These are phyloP conservation scores for Brenthis daphne DNA, from an alignment of 2,888 invertebrate species.

Conservation along the genomic window DNA sequence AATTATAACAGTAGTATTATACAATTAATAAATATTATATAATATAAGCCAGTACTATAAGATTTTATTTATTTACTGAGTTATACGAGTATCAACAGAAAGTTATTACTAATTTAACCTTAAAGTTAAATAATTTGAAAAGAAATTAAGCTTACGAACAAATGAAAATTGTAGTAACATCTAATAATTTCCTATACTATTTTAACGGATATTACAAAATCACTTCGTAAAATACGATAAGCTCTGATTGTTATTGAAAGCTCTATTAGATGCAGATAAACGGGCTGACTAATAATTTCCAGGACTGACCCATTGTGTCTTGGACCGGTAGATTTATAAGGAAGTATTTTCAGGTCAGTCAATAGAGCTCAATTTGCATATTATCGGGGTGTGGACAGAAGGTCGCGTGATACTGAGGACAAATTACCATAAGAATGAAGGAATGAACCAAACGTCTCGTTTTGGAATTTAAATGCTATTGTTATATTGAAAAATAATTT, in stretches of 20 bases:
- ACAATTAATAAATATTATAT: no score
- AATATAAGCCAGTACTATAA: no score
- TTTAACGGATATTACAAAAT: conserved; percentile 1
- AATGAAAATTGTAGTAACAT: no score
- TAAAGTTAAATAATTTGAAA: no score
- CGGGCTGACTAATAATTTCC: conserved; percentile 15
- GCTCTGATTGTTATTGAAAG: conserved; percentile 14
- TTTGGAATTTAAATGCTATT: conserved; percentile 33
- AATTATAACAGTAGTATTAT: no score
- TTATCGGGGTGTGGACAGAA: conserved; percentile 78
- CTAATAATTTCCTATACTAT: neutral
- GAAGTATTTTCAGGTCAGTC: conserved; percentile 74
- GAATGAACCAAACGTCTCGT: conserved; percentile 67
- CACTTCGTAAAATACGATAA: conserved; percentile 9
- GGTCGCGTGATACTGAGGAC: conserved; percentile 73
- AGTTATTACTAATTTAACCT: no score
- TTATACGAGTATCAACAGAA: no score
- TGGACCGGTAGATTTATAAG: conserved; percentile 53
- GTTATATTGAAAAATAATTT: conserved; percentile 29
- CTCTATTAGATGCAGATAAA: conserved; percentile 9
- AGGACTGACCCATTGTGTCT: conserved; percentile 15
- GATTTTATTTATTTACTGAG: no score
- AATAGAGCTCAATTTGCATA: conserved; percentile 76
- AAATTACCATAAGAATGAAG: conserved; percentile 77
- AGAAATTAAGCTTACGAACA: no score